phyloP scores from a whole-genome alignment of 2,113 vertebrate genomes.

The Seriola aureovittata region DNA sequence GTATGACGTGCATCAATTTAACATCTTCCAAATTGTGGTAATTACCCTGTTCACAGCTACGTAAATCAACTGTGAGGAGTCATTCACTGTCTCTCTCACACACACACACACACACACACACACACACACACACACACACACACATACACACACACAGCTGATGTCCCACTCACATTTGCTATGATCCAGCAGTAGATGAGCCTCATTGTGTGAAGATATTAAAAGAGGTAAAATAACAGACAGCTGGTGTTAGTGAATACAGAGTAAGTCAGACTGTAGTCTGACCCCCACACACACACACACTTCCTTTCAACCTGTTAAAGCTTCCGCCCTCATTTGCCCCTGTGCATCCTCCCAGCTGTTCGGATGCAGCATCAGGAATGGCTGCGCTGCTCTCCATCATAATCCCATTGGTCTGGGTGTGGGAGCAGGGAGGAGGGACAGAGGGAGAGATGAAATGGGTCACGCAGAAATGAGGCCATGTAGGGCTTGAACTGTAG shows the following conservation, averaged over 20 bases:
- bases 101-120: background rate
- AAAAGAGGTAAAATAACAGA: conserved; percentile 28
- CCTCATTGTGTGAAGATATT: conserved; percentile 3
- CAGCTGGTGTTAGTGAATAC: conserved; percentile 32
- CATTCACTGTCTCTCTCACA: background rate
- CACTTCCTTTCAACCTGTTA: background rate
- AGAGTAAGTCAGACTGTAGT: background rate
- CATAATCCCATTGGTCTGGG: conserved; percentile 65
- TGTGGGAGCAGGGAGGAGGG: conserved; percentile 35
- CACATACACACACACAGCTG: no score
- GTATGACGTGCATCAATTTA: background rate
- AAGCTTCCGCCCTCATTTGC: conserved; percentile 27
- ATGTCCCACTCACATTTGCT: background rate
- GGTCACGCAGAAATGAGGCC: conserved; percentile 79
- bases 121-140: no score
- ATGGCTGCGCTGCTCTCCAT: conserved; percentile 3
- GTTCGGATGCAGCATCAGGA: conserved; percentile 19
- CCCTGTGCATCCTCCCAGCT: conserved; percentile 34
- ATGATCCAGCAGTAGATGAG: conserved; percentile 1
- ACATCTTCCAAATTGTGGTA: background rate
- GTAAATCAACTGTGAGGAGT: conserved; percentile 5
- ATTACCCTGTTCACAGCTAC: conserved; percentile 15
- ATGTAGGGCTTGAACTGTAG: conserved; percentile 65
- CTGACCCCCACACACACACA: background rate
- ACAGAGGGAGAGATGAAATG: conserved; percentile 58